phyloP scores from a whole-genome alignment of 2,797 vertebrate genomes.

The Cirrhinus molitorella region DNA sequence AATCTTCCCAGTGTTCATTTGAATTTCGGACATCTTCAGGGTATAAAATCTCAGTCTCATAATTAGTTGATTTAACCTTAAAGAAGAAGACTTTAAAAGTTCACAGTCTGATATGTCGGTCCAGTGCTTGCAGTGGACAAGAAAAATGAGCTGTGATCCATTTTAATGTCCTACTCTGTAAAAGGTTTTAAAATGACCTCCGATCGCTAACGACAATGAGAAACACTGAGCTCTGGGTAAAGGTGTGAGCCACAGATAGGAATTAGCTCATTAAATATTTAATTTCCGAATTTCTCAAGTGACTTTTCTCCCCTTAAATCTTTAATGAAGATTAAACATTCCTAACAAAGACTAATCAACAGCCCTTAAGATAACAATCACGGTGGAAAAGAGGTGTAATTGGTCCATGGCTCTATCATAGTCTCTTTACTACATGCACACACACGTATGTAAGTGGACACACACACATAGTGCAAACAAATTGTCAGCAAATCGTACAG shows the following conservation, averaged over 20 bases:
- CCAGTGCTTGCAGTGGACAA: conserved; percentile 51
- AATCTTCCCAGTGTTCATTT: conserved; percentile 7
- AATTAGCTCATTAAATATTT: conserved; percentile 77
- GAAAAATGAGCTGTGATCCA: conserved; percentile 67
- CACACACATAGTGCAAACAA: conserved; percentile 30
- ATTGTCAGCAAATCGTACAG: conserved; percentile 36
- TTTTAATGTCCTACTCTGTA: conserved; percentile 64
- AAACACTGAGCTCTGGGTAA: conserved; percentile 62
- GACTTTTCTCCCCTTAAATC: conserved; percentile 74
- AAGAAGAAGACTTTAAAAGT: conserved; percentile 51
- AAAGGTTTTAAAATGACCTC: conserved; percentile 64
- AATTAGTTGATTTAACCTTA: conserved; percentile 58
- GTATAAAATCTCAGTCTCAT: conserved; percentile 19
- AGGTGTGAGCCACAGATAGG: conserved; percentile 74
- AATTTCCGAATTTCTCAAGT: conserved; percentile 71
- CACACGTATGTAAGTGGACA: conserved; percentile 12
- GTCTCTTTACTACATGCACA: conserved; percentile 34
- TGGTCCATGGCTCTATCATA: conserved; percentile 57
- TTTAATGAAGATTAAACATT: conserved; percentile 80
- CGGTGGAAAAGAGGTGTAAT: conserved; percentile 65
- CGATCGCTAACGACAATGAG: conserved; percentile 56
- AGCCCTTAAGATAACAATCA: conserved; percentile 70
- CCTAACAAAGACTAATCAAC: conserved; percentile 76
- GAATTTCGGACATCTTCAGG: conserved; percentile 34
- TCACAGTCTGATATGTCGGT: conserved; percentile 54